Evolutionary conservation across 2,888 invertebrate species (phyloP).

Genomic region (Palloptera scutellata): DNA sequence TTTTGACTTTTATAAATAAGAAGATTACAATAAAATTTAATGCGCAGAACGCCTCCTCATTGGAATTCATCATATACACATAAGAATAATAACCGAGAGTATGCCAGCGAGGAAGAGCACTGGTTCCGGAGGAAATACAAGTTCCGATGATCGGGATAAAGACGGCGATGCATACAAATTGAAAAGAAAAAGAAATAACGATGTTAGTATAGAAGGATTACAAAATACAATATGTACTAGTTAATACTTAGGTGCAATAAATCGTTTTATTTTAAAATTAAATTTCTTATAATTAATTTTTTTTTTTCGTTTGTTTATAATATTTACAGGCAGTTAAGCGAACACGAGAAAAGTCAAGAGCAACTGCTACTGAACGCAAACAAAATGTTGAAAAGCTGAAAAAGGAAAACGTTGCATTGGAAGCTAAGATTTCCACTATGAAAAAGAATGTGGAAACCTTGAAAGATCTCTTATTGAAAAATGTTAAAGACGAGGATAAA

Average conservation of each 20-base stretch:
- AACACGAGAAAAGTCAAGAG: constrained; percentile 60
- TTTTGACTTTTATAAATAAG: too few species aligned
- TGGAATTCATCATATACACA: constrained; percentile 9
- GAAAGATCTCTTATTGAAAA: constrained; percentile 51
- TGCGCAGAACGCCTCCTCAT: background rate
- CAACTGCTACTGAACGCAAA: constrained; percentile 58
- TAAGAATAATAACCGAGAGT: constrained; percentile 35
- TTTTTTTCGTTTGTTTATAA: background rate
- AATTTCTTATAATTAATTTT: constrained; percentile 24
- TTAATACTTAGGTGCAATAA: background rate
- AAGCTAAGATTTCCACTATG: constrained; percentile 49
- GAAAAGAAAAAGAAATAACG: constrained; percentile 62
- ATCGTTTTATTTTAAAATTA: background rate
- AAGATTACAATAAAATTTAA: too few species aligned
- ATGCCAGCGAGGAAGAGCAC: constrained; percentile 61
- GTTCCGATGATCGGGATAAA: constrained; percentile 49
- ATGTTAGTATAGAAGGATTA: constrained; percentile 48
- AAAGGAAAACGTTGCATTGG: constrained; percentile 50
- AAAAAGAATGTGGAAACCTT: constrained; percentile 52
- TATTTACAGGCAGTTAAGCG: constrained; percentile 60
- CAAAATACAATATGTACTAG: constrained; percentile 5
- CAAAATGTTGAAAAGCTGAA: constrained; percentile 54
- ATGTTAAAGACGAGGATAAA: constrained; percentile 48
- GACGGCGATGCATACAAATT: constrained; percentile 54
- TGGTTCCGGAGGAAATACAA: constrained; percentile 42